phyloP scores from a whole-genome alignment of 30 jellyfish, hydroid and myxozoan genomes.

The Phacellophora camtschatica region DNA sequence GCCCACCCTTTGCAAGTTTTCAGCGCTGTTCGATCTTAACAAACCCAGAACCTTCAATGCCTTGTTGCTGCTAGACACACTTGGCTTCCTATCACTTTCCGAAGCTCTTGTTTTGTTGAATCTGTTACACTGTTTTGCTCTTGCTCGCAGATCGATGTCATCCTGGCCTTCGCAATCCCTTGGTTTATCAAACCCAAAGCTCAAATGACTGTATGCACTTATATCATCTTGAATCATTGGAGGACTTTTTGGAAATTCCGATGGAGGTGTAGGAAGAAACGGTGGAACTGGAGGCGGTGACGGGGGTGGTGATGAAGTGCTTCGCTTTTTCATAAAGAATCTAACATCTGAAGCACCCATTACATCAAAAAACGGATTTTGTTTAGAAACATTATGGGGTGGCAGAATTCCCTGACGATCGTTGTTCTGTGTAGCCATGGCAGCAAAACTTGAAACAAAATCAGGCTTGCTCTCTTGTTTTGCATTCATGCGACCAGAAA shows the following conservation, averaged over 20 bases:
- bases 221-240: slow-evolving; percentile 11
- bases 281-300: too few species aligned
- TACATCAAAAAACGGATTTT: slow-evolving; percentile 22
- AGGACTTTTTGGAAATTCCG: neutral
- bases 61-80: slow-evolving; percentile 6
- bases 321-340: slow-evolving; percentile 49
- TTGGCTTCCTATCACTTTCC: slow-evolving; percentile 12
- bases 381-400: neutral
- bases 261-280: too few species aligned
- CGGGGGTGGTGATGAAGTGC: slow-evolving; percentile 59
- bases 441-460: neutral
- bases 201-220: slow-evolving; percentile 34
- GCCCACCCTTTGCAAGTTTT: slow-evolving; percentile 8
- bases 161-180: neutral
- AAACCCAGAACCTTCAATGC: slow-evolving; percentile 59
- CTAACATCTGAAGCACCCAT: slow-evolving; percentile 33
- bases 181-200: slow-evolving; percentile 1
- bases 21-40: slow-evolving; percentile 51
- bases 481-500: slow-evolving; percentile 61
- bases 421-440: neutral
- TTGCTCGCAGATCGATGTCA: slow-evolving; percentile 31
- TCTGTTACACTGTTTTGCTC: slow-evolving; percentile 48
- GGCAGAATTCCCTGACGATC: neutral
- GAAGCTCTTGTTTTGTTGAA: slow-evolving; percentile 39
- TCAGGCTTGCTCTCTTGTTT: slow-evolving; percentile 34